Evolutionary conservation across 2,113 vertebrate species (phyloP).

Genomic region (Nyctibius bracteatus): DNA sequence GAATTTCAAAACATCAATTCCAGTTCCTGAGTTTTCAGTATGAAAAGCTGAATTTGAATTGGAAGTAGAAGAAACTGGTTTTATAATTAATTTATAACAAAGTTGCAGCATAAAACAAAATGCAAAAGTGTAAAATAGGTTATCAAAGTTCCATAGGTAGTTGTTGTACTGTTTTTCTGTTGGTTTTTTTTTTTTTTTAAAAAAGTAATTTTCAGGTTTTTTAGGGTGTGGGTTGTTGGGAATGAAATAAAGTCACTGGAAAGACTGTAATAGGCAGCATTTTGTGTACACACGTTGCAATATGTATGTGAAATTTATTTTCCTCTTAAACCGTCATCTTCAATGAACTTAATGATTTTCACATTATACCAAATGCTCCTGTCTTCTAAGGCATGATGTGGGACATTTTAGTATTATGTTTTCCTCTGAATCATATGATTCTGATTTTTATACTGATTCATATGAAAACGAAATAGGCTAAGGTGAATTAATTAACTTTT

Average conservation of each 20-base stretch:
- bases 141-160: not conserved
- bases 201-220: not conserved
- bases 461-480: not conserved
- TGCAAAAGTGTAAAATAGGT: slow-evolving; percentile 1
- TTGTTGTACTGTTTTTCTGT: not conserved
- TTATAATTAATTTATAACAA: not conserved
- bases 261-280: not conserved
- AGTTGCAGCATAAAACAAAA: slow-evolving; percentile 18
- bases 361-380: not conserved
- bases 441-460: not conserved
- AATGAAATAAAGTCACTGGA: not conserved
- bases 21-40: not conserved
- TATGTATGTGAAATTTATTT: not conserved
- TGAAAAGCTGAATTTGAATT: not conserved
- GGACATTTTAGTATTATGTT: not conserved
- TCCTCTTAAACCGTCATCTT: not conserved
- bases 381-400: not conserved
- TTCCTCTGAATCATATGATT: not conserved
- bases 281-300: not conserved
- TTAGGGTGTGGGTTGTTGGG: not conserved
- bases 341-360: not conserved
- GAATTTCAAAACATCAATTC: not conserved
- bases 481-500: not conserved
- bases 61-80: not conserved
- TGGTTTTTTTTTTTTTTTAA: accelerated